These are phyloP conservation scores for Phaethon lepturus DNA, from an alignment of 2,113 vertebrate species.

Conservation along the genomic window DNA sequence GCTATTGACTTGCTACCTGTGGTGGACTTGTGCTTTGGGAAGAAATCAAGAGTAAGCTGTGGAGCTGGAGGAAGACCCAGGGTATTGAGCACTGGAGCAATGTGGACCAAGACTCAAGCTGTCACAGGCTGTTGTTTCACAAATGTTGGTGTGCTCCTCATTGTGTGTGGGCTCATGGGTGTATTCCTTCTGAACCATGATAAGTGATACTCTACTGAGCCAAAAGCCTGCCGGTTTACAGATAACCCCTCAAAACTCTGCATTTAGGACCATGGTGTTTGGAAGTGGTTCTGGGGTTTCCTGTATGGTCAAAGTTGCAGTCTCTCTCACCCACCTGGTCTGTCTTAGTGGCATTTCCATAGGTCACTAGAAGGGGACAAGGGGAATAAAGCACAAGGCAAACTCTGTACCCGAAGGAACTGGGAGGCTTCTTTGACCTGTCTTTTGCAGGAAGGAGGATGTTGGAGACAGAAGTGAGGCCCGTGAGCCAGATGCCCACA, in stretches of 20 bases:
- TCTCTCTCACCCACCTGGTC: background rate
- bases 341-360: background rate
- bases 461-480: background rate
- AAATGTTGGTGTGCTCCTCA: background rate
- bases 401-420: background rate
- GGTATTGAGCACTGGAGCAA: background rate
- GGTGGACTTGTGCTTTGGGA: background rate
- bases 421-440: background rate
- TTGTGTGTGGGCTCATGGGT: background rate
- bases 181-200: background rate
- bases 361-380: background rate
- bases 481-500: background rate
- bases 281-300: background rate
- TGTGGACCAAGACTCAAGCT: background rate
- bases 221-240: background rate
- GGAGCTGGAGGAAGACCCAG: background rate
- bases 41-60: background rate
- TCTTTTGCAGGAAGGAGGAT: background rate
- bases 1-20: background rate
- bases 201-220: accelerated
- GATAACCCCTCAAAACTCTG: background rate
- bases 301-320: background rate
- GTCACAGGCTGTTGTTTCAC: accelerated
- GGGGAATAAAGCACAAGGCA: background rate
- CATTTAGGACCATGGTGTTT: background rate